Evolutionary conservation across 2,888 invertebrate species (phyloP), one percentile per base, ranked within the genome.

Genomic region (Ischnura elegans): DNA sequence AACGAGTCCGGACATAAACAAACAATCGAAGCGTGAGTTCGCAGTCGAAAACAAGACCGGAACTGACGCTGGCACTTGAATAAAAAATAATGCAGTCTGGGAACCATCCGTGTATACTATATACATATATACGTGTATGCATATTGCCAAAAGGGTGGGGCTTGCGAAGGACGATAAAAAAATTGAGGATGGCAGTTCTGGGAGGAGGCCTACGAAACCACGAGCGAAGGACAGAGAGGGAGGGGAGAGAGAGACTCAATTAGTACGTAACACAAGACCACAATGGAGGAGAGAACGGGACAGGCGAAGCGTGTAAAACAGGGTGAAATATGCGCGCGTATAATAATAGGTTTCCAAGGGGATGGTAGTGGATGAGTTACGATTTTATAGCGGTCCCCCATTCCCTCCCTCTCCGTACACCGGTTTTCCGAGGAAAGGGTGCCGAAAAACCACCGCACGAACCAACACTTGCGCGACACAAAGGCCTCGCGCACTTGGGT

Each of bases 221-320:
- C 76, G n/a, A 36, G 29, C 5, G 29, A 36, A 76, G 0, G 76
- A 13, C 29, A 36, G 61, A 76, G 16, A 16, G 51, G 76, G 16
- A 10, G 16, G 36, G 36, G 76, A 76, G n/a, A 29, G 61, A 61
- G 90, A 36, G 90, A 90, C 90, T 90, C 90, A 90, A 90, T 90
- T 90, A 90, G 90, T 61, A 36, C 42, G 86, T 86, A 46, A 46
- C 86, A 76, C 76, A 76, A 76, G 76, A 76, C 76, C 76, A 76
- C 76, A 76, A 76, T 25, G n/a, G 86, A 10, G 85, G 85, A 19
- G 85, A 19, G 85, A 43, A 16, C 43, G 46, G 13, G 86, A n/a
- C 45, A 86, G 86, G 0, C 86, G 90, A 42, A 90, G 61, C 90
- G 90, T 90, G 90, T 90, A 61, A 90, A 90, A 55, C 51, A 6